These are phyloP conservation scores for Gibbula magus DNA, from an alignment of 2,888 invertebrate genomes.

Conservation along the genomic window DNA sequence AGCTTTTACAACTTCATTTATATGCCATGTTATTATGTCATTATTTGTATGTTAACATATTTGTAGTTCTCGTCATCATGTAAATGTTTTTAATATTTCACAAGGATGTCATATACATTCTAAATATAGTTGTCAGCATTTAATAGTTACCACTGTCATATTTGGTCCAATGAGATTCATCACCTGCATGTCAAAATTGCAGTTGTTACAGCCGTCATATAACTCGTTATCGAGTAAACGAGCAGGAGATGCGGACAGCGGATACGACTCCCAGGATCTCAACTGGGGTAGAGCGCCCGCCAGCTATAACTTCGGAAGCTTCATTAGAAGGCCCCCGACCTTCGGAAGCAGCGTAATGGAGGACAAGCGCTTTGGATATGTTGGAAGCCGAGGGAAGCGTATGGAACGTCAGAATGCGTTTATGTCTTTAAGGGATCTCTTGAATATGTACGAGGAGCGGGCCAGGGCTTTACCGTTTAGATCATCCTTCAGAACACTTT, in stretches of 20 bases:
- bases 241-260: neutral
- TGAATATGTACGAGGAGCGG: neutral
- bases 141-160: too few species aligned
- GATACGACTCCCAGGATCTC: neutral
- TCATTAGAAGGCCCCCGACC: neutral
- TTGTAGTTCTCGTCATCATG: too few species aligned
- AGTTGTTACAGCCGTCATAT: neutral
- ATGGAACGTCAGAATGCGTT: neutral
- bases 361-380: constrained; percentile 4
- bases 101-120: too few species aligned
- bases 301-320: neutral
- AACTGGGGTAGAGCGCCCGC: neutral
- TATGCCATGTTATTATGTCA: too few species aligned
- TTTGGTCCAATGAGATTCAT: too few species aligned
- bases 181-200: neutral
- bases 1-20: too few species aligned
- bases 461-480: neutral
- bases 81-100: too few species aligned
- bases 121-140: too few species aligned
- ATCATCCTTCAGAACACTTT: neutral
- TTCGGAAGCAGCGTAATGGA: neutral
- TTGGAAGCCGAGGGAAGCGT: neutral
- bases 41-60: too few species aligned
- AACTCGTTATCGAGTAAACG: neutral
- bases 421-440: neutral